A percentile compares a stretch with the other conserved stretches of the same genome.
phyloP scores from a whole-genome alignment of 2,113 vertebrate genomes.

The Lophochroa leadbeateri region DNA sequence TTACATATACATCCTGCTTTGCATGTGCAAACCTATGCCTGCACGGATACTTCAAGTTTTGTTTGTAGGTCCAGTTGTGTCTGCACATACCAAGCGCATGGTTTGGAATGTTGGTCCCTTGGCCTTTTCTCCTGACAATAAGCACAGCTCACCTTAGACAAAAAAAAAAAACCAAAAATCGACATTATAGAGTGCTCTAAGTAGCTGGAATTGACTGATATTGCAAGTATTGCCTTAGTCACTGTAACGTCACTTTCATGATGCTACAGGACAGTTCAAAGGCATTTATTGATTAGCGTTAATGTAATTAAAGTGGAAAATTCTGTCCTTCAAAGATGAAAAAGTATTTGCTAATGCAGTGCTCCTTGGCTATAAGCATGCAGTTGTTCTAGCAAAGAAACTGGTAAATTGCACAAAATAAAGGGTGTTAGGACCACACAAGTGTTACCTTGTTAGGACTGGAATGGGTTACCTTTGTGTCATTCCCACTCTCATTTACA shows the following conservation, averaged over 20 bases:
- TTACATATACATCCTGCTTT: rapidly evolving
- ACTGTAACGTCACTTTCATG: not conserved
- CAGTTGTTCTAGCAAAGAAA: not conserved
- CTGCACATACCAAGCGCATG: not conserved
- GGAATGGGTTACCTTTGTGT: conserved; percentile 47
- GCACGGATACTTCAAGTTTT: not conserved
- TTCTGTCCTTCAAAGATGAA: not conserved
- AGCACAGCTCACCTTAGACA: not conserved
- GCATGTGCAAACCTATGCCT: not conserved
- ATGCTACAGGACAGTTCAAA: not conserved
- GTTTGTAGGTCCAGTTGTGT: not conserved
- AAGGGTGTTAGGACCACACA: conserved; percentile 45
- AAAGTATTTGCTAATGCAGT: not conserved
- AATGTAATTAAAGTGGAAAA: not conserved
- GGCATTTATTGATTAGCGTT: not conserved
- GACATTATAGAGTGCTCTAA: not conserved
- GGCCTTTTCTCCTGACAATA: not conserved
- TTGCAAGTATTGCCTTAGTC: not conserved
- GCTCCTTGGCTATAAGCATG: not conserved
- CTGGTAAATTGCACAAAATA: not conserved
- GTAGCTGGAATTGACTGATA: not conserved
- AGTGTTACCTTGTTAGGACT: conserved; percentile 44
- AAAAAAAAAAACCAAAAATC: not conserved
- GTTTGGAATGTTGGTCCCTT: not conserved
- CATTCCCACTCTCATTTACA: conserved; percentile 47